These are phyloP conservation scores for Hippocampus guttulatus DNA, from an alignment of 2,113 vertebrate species.

Conservation along the genomic window DNA sequence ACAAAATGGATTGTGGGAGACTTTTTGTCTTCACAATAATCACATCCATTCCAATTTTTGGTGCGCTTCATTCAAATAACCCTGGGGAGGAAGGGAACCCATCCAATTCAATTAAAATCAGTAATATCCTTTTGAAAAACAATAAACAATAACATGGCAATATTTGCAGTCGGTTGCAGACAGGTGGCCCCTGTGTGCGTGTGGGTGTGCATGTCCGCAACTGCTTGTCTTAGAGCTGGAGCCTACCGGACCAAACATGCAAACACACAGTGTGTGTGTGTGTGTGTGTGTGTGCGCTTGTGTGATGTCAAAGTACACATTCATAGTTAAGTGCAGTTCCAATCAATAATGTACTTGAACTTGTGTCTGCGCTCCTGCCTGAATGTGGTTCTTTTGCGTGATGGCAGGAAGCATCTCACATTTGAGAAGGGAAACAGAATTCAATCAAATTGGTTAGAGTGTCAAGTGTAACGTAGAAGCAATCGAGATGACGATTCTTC, in stretches of 20 bases:
- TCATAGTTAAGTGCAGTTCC: conserved; percentile 30
- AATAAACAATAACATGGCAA: conserved; percentile 53
- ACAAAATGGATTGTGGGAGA: background rate
- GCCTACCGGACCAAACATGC: background rate
- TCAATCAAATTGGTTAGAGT: background rate
- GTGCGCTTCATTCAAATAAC: conserved; percentile 39
- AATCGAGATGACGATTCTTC: background rate
- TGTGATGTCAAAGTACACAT: background rate
- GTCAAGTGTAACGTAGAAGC: background rate
- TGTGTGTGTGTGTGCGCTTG: background rate
- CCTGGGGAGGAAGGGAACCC: conserved; percentile 31
- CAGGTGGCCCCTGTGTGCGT: background rate
- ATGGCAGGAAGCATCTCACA: conserved; percentile 1
- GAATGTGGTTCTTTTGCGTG: conserved; percentile 1
- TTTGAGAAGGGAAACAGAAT: background rate
- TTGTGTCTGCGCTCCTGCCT: conserved; percentile 17
- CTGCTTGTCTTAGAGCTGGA: background rate
- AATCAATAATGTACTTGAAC: conserved; percentile 36
- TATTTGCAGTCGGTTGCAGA: conserved; percentile 27
- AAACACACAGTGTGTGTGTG: background rate
- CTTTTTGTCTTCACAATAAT: conserved; percentile 24
- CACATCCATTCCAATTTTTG: conserved; percentile 16
- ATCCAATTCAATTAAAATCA: conserved; percentile 59
- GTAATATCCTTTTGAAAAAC: conserved; percentile 20
- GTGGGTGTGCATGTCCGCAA: background rate